Conservation (phyloP, 2,113 vertebrate genomes). For the Tachycineta bicolor region DNA sequence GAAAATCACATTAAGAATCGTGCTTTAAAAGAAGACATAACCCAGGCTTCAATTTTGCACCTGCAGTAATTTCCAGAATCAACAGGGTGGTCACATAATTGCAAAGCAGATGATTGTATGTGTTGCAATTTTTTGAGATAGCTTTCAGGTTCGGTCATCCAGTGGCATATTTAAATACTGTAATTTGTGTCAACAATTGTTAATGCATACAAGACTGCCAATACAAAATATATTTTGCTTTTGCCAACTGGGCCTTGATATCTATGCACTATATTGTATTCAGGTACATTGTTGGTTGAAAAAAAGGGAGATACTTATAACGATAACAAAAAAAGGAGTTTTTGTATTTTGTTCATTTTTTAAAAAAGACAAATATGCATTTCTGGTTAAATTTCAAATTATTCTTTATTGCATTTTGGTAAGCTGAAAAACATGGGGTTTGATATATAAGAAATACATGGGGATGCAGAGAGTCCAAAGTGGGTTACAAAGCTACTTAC, state of each 20-base stretch:
- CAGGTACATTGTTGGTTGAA: background rate
- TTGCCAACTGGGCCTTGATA: background rate
- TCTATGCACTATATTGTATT: background rate
- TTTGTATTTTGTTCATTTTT: background rate
- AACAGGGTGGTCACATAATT: background rate
- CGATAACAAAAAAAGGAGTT: background rate
- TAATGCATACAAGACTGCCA: background rate
- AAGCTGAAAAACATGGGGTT: background rate
- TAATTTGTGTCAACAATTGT: background rate
- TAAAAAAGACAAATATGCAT: background rate
- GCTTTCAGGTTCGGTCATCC: slow-evolving; percentile 24
- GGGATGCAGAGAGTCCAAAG: fast-evolving
- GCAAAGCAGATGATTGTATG: background rate
- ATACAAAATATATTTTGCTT: background rate
- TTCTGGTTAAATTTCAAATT: background rate
- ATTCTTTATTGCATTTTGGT: background rate
- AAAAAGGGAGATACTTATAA: background rate
- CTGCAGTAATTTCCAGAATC: slow-evolving; percentile 24
- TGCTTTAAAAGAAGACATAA: slow-evolving; percentile 23
- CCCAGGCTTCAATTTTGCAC: slow-evolving; percentile 19
- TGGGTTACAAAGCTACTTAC: fast-evolving
- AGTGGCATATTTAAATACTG: slow-evolving; percentile 10
- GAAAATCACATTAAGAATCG: background rate
- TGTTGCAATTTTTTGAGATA: background rate
- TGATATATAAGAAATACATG: background rate